phyloP scores from a whole-genome alignment of 2,888 invertebrate species.

The Drosophila pseudotalamancana region DNA sequence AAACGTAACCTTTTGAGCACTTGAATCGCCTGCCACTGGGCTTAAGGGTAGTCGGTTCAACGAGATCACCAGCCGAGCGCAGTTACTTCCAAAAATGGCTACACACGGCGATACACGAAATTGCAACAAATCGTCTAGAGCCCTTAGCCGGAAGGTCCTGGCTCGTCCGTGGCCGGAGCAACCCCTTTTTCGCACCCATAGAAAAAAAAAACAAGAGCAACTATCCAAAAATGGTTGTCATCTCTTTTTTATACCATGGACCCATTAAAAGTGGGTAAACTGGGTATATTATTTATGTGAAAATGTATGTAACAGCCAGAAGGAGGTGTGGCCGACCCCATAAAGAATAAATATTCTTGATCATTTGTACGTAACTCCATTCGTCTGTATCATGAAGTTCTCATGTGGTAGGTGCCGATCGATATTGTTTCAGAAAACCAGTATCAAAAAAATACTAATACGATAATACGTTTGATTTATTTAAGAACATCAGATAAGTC shows the following conservation, averaged over 20 bases:
- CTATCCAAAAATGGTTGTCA: slow-evolving; percentile 79
- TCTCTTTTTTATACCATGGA: slow-evolving; percentile 45
- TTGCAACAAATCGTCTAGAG: slow-evolving; percentile 68
- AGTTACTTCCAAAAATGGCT: slow-evolving; percentile 63
- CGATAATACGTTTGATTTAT: too few relatives aligned
- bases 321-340: too few relatives aligned
- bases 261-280: too few relatives aligned
- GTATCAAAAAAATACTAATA: too few relatives aligned
- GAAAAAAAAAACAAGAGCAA: slow-evolving; percentile 63
- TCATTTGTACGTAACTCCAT: too few relatives aligned
- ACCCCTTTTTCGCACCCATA: slow-evolving; percentile 68
- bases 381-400: too few relatives aligned
- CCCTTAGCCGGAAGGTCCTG: slow-evolving; percentile 33
- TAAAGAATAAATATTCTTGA: too few relatives aligned
- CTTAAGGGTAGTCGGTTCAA: slow-evolving; percentile 52
- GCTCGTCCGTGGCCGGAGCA: slow-evolving; percentile 24
- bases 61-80: slow-evolving; percentile 56
- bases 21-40: slow-evolving; percentile 55
- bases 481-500: too few relatives aligned
- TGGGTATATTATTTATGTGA: too few relatives aligned
- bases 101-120: slow-evolving; percentile 56
- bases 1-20: slow-evolving; percentile 72
- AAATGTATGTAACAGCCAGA: too few relatives aligned
- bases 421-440: too few relatives aligned
- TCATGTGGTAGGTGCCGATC: too few relatives aligned